phyloP scores from a whole-genome alignment of 2,113 vertebrate species.

The Pipa parva region DNA sequence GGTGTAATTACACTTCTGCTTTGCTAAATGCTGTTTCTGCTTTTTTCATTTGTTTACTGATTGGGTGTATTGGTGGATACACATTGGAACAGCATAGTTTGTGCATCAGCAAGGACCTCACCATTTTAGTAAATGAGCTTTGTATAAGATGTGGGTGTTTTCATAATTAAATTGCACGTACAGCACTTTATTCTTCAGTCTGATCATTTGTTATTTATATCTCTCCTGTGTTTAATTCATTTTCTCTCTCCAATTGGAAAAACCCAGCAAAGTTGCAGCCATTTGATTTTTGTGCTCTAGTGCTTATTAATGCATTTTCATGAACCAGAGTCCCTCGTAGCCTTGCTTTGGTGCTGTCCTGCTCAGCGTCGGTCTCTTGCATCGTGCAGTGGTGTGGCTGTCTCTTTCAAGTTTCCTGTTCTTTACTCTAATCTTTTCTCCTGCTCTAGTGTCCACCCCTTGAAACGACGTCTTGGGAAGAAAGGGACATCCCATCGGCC shows the following conservation, averaged over 20 bases:
- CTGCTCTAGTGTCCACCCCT: conserved; percentile 38
- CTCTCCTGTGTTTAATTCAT: neutral
- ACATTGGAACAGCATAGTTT: too few relatives aligned
- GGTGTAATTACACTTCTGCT: too few relatives aligned
- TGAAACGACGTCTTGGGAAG: conserved; percentile 36
- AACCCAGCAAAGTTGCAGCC: too few relatives aligned
- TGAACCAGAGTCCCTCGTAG: conserved; percentile 12
- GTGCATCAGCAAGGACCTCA: too few relatives aligned
- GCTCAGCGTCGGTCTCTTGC: conserved; percentile 32
- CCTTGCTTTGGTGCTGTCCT: conserved; percentile 26
- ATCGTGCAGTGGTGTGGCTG: conserved; percentile 22
- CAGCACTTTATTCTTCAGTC: too few relatives aligned
- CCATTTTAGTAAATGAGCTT: too few relatives aligned
- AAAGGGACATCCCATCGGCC: conserved; percentile 39
- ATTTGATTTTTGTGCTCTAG: too few relatives aligned
- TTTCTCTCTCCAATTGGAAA: neutral
- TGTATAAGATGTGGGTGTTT: too few relatives aligned
- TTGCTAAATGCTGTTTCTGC: too few relatives aligned
- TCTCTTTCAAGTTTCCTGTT: conserved; percentile 9
- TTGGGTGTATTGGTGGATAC: too few relatives aligned
- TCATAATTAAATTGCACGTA: too few relatives aligned
- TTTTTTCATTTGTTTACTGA: too few relatives aligned
- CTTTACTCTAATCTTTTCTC: conserved; percentile 37
- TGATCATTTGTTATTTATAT: neutral
- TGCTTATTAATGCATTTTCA: conserved; percentile 30